Base-by-base conservation (phyloP, 2,888 invertebrate genomes). In the Sarcophaga variegata region DNA sequence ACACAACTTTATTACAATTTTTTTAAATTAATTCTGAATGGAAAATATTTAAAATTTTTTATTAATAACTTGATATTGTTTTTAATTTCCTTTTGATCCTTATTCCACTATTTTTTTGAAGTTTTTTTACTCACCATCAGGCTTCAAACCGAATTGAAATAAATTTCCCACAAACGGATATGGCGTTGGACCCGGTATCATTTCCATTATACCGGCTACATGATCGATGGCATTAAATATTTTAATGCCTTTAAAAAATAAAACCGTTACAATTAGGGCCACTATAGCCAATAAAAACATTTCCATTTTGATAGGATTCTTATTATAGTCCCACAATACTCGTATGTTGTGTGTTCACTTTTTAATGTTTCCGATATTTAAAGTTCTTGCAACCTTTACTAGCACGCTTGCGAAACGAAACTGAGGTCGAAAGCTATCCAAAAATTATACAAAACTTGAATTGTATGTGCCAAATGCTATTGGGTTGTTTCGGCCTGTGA, bases 81-180 rank as follows among this genome's bases (percentile, higher is more conserved):
- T 62, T 62, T n/a, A 12, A 69, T n/a, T 11, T 47, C n/a, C 1
- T 8, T 20, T 0, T 47, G 20, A 8, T 20, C 17, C n/a, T n/a
- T 20, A n/a, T 71, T 54, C n/a, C 25, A 27, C 4, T 22, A 0
- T 60, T 27, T 27, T 71, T 37, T 22, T 2, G 2, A 37, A 8
- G 8, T 37, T 37, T 37, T 37, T 25, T 59, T 79, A 87, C 91
- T 90, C 76, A 92, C 92, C 92, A 66, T 88, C 90, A 59, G 92
- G 90, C 86, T 90, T 91, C 2, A 91, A 88, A 59, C 92, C 91
- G 70, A 92, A 90, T 88, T 92, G 92, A 88, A 91, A 91, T 17
- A 91, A 85, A 88, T 92, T 92, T 3, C 93, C 93, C 45, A 92
- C 90, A 84, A 92, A 90, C 1, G 93, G 92, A 86, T 91, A 91